Evolutionary conservation across 2,888 invertebrate species (phyloP).

Genomic region (Leuctra nigra): DNA sequence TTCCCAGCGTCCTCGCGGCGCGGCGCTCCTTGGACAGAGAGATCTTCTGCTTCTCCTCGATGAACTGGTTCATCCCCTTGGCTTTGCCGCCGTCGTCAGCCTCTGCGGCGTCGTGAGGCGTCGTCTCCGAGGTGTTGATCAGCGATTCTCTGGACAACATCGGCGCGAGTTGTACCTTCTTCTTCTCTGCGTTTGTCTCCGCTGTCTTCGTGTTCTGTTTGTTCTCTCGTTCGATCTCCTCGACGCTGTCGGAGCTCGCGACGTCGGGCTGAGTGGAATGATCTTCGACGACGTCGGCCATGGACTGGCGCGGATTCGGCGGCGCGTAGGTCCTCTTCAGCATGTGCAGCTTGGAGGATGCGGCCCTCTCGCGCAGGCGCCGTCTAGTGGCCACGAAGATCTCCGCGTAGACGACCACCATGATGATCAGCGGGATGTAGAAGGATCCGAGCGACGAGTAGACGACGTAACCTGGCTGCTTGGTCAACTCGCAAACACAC

Average conservation of each 20-base stretch:
- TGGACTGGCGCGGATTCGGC: conserved; percentile 35
- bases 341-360: conserved; percentile 72
- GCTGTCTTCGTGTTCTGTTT: no score
- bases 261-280: conserved; percentile 28
- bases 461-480: conserved; percentile 83
- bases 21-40: conserved; percentile 89
- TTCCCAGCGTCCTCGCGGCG: conserved; percentile 90
- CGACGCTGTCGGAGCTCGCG: conserved; percentile 71
- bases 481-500: conserved; percentile 77
- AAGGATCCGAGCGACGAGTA: conserved; percentile 92
- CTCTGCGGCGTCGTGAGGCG: no score
- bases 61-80: conserved; percentile 64
- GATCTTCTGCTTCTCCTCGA: conserved; percentile 83
- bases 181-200: no score
- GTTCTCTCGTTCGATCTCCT: conserved; percentile 69
- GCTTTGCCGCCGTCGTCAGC: conserved; percentile 42
- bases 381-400: conserved; percentile 90
- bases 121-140: no score
- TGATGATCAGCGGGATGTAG: conserved; percentile 87
- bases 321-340: conserved; percentile 47
- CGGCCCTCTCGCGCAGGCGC: conserved; percentile 73
- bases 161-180: no score
- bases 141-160: no score
- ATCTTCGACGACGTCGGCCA: conserved; percentile 20
- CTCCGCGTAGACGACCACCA: conserved; percentile 94